Percentiles rank a stretch among this genome's conserved stretches.
These are phyloP conservation scores for Mycalesis mineus DNA, from an alignment of 2,888 invertebrate genomes.

Conservation along the genomic window DNA sequence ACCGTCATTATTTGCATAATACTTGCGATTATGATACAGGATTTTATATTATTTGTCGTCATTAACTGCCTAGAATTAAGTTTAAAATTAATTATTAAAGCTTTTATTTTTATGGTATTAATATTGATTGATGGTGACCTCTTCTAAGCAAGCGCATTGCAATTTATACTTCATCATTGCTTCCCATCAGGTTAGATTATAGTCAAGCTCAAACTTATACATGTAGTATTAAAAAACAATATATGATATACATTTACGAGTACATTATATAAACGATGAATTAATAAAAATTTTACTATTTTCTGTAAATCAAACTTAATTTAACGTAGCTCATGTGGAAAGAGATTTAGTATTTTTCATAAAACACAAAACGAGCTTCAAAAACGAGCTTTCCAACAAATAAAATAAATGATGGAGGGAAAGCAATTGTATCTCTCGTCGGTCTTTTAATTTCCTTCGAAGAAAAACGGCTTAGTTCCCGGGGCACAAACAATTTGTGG, in stretches of 20 bases:
- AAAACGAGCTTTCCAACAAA: conserved; percentile 65
- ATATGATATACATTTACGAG: too few species aligned
- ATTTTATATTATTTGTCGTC: not conserved
- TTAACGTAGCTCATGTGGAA: conserved; percentile 35
- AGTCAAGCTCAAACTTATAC: too few species aligned
- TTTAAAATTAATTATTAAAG: too few species aligned
- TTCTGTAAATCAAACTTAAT: not conserved
- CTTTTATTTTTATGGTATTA: too few species aligned
- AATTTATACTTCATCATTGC: too few species aligned
- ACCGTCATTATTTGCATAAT: too few species aligned
- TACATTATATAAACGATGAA: too few species aligned
- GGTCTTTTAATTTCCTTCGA: conserved; percentile 69
- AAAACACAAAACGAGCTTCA: conserved; percentile 50
- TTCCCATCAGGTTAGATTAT: too few species aligned
- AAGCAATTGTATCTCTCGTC: conserved; percentile 69
- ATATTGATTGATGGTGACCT: too few species aligned
- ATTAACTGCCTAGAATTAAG: too few species aligned
- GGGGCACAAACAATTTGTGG: conserved; percentile 33
- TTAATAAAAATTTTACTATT: not conserved
- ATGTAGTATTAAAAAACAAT: too few species aligned
- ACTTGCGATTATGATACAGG: not conserved
- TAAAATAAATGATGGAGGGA: conserved; percentile 62
- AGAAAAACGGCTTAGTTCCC: conserved; percentile 62
- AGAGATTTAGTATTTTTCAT: conserved; percentile 37
- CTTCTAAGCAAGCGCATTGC: too few species aligned